Conservation (phyloP, 1,140 invertebrate genomes). For the Formica exsecta region DNA sequence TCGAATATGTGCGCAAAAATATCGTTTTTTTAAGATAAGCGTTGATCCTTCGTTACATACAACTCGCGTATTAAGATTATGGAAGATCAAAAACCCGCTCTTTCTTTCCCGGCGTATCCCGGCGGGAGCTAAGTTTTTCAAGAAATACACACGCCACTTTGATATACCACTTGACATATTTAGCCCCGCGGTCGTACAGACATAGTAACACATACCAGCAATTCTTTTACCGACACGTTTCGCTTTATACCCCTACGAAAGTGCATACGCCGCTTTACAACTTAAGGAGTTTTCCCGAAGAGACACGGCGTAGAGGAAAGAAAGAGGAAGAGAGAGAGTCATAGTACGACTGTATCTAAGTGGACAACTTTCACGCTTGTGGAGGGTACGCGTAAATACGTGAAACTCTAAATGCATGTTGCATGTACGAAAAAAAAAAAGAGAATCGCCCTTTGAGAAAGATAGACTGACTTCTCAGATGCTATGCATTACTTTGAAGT, state of each 20-base stretch:
- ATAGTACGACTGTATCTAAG: constrained; percentile 44
- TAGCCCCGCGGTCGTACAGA: constrained; percentile 49
- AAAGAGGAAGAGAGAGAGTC: constrained; percentile 8
- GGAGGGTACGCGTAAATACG: constrained; percentile 27
- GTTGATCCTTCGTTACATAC: background rate
- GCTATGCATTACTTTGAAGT: background rate
- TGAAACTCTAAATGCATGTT: constrained; percentile 41
- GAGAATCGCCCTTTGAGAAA: background rate
- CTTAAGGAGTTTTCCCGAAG: constrained; percentile 73
- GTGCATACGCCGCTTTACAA: constrained; percentile 78
- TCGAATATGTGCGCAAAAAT: background rate
- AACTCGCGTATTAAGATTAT: background rate
- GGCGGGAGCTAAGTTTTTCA: background rate
- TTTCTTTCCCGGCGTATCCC: constrained; percentile 3
- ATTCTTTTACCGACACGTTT: constrained; percentile 72
- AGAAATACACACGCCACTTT: constrained; percentile 18
- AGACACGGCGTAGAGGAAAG: constrained; percentile 32
- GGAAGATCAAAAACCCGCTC: background rate
- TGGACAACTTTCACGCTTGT: constrained; percentile 49
- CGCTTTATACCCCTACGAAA: constrained; percentile 75
- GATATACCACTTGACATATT: constrained; percentile 62
- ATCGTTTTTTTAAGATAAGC: background rate
- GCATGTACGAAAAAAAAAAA: background rate
- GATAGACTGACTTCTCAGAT: background rate
- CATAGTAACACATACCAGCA: constrained; percentile 66